Base-by-base conservation (phyloP, 2,888 invertebrate species). In the Tanypteryx hageni region DNA sequence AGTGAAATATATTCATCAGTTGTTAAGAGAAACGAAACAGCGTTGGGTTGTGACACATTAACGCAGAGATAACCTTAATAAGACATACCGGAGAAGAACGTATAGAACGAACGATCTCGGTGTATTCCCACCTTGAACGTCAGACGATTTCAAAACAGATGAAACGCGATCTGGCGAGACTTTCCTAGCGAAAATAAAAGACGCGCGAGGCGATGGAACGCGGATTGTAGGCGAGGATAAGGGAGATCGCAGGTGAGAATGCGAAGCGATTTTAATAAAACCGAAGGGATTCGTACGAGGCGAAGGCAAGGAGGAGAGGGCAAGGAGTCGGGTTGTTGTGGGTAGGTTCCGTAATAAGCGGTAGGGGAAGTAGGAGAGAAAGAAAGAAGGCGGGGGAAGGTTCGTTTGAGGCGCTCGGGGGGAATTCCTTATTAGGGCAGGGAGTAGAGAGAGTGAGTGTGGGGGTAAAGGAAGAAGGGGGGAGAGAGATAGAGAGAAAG, bases 361-460 rank as follows among this genome's bases (percentile, higher is more conserved):
- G 81, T 22, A 27, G 76, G 27, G 76, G 76, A 81, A 31, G 81
- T 27, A 22, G 81, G 31, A 31, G 18, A 10, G 22, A n/a, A n/a
- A n/a, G n/a, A n/a, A n/a, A n/a, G n/a, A n/a, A 31, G 11, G 81
- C 2, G 81, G 11, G 22, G 76, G n/a, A 16, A 83, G 83, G 56
- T n/a, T n/a, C n/a, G n/a, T n/a, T n/a, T n/a, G n/a, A 64, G 89
- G 27, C 18, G 83, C 56, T 64, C 64, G 89, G 13, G 89, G 68
- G 68, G 64, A 68, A n/a, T n/a, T 44, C 89, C 89, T 31, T 89
- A 89, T 64, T 44, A 68, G 89, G 89, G 44, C 61, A 68, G 31
- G 14, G 64, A 18, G 64, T 27, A 59, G 59, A 13, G 85, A 57
- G 31, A 44, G 1, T 44, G 27, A 10, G 27, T 27, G 82, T 27